Percentiles rank a stretch among this genome's conserved stretches.
Evolutionary conservation across 2,888 invertebrate genomes (phyloP).

Genomic region (Ichneumoninae sp.): DNA sequence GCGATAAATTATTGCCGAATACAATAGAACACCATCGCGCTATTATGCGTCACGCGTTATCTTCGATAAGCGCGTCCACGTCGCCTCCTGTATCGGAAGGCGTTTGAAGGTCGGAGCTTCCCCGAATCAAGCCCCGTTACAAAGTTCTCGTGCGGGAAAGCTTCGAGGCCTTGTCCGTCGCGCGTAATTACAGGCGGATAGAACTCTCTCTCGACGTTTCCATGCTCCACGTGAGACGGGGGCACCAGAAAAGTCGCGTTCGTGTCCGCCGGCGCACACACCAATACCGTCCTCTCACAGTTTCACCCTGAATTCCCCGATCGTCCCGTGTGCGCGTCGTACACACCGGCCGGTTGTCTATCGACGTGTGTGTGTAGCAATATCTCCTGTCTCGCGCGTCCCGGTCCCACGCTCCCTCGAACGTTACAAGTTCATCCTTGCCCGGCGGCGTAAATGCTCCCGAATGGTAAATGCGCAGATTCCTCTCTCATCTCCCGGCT

Average conservation of each 20-base stretch:
- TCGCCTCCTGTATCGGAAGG: not conserved
- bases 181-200: slow-evolving; percentile 6
- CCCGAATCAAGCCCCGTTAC: not conserved
- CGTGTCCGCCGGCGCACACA: slow-evolving; percentile 32
- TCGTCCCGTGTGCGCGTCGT: slow-evolving; percentile 25
- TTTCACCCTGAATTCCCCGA: slow-evolving; percentile 56
- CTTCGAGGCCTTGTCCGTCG: not conserved
- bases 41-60: not conserved
- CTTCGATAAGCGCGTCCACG: not conserved
- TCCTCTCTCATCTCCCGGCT: slow-evolving; percentile 57
- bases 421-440: slow-evolving; percentile 76
- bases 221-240: slow-evolving; percentile 22
- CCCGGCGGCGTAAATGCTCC: slow-evolving; percentile 70
- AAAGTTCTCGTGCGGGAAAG: slow-evolving; percentile 7
- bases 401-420: slow-evolving; percentile 76
- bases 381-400: slow-evolving; percentile 51
- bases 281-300: not conserved
- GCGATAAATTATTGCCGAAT: slow-evolving; percentile 28
- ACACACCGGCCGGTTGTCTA: not conserved
- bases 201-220: not conserved
- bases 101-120: not conserved
- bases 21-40: not conserved
- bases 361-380: slow-evolving; percentile 22
- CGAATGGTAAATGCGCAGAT: slow-evolving; percentile 66
- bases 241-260: slow-evolving; percentile 45